A percentile compares a stretch with the other conserved stretches of the same genome.
Conservation (phyloP, 2,113 vertebrate species). For the Calypte anna region DNA sequence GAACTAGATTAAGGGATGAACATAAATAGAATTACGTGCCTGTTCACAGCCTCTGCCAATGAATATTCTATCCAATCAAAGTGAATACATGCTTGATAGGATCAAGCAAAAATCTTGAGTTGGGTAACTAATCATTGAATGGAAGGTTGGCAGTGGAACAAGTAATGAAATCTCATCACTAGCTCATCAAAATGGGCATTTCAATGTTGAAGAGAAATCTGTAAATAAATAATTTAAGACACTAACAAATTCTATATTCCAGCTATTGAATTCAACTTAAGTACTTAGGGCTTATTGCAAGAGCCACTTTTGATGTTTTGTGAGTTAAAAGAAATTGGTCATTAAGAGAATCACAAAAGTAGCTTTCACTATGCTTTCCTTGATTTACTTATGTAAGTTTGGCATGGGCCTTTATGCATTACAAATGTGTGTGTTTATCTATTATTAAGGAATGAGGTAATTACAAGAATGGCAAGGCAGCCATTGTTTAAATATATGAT, state of each 20-base stretch:
- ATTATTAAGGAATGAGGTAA: neutral
- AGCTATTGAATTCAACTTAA: neutral
- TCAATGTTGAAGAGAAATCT: neutral
- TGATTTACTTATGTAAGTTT: neutral
- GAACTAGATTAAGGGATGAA: conserved; percentile 14
- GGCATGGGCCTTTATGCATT: neutral
- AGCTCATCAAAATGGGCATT: neutral
- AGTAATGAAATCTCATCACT: neutral
- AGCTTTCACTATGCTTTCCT: neutral
- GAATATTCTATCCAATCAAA: conserved; percentile 45
- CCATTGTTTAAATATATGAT: neutral
- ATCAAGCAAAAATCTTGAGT: neutral
- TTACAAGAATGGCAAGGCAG: neutral
- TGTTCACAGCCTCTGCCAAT: neutral
- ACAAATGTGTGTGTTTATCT: neutral
- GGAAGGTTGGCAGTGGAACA: neutral
- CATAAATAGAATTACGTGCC: neutral
- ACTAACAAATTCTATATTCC: neutral
- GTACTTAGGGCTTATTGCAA: neutral
- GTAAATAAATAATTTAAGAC: neutral
- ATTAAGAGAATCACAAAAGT: neutral
- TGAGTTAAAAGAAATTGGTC: neutral
- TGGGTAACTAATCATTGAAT: conserved; percentile 3
- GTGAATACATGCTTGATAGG: neutral
- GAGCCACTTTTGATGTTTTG: neutral